Evolutionary conservation across 2,888 invertebrate species (phyloP).

Genomic region (Drosophila fungiperda): DNA sequence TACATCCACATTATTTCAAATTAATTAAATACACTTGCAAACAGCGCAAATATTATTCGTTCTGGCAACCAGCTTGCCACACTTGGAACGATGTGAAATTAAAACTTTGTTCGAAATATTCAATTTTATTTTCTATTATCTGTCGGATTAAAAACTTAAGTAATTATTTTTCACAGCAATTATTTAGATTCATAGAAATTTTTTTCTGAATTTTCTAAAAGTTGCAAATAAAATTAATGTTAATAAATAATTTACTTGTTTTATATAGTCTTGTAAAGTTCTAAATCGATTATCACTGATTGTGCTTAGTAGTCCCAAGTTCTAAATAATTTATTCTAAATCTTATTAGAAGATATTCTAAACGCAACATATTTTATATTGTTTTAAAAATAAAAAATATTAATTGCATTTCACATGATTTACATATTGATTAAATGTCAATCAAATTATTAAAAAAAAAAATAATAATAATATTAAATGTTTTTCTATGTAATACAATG

Average conservation of each 20-base stretch:
- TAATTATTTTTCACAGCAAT: background rate
- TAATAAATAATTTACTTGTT: background rate
- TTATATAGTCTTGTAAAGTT: background rate
- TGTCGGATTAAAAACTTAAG: background rate
- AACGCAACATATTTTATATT: background rate
- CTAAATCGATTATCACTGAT: background rate
- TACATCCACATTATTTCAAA: constrained; percentile 45
- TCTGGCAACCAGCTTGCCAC: background rate
- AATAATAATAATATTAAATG: background rate
- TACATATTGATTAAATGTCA: background rate
- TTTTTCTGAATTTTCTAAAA: background rate
- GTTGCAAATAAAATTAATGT: background rate
- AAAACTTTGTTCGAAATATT: background rate
- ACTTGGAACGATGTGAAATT: background rate
- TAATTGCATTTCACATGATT: background rate
- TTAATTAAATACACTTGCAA: constrained; percentile 40
- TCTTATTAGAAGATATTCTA: background rate
- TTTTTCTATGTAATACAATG: background rate
- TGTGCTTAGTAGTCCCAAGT: background rate
- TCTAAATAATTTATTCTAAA: background rate
- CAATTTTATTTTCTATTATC: too few species aligned
- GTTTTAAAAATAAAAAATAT: background rate
- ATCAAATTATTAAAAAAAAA: background rate
- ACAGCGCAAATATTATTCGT: background rate
- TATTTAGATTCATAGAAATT: background rate